Percentiles rank a stretch among this genome's conserved stretches.
These are phyloP conservation scores for Erethizon dorsatum DNA, from an alignment of 2,797 vertebrate species.

Conservation along the genomic window DNA sequence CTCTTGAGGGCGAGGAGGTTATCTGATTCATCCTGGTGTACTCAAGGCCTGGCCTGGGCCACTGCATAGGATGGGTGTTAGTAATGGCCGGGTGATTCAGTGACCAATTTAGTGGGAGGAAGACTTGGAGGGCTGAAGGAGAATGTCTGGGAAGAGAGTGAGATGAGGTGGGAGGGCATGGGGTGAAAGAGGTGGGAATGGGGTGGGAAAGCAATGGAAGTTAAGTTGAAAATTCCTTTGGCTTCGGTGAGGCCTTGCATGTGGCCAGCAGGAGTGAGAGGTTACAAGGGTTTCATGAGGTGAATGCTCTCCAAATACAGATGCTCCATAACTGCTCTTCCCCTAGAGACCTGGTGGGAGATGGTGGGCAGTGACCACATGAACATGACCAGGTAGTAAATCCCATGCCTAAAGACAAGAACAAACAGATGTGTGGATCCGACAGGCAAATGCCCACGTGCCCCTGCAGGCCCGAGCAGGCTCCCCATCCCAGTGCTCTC, in stretches of 20 bases:
- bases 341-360: not conserved
- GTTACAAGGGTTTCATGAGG: not conserved
- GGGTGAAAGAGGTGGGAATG: not conserved
- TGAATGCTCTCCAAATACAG: constrained; percentile 27
- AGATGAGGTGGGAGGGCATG: not conserved
- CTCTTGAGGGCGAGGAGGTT: constrained; percentile 18
- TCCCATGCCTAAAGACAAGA: not conserved
- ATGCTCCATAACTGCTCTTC: not conserved
- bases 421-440: not conserved
- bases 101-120: not conserved
- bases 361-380: not conserved
- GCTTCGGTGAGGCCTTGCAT: constrained; percentile 46
- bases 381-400: constrained; percentile 4
- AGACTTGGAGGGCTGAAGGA: not conserved
- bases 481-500: not conserved
- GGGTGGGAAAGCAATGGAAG: not conserved
- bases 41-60: not conserved
- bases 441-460: not conserved
- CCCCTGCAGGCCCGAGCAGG: not conserved
- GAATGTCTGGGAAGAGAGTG: not conserved
- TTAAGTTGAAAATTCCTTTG: constrained; percentile 36
- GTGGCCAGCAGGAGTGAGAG: constrained; percentile 7
- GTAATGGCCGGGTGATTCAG: constrained; percentile 18
- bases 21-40: not conserved
- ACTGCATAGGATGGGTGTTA: not conserved